Evolutionary conservation across 2,888 invertebrate species (phyloP), one percentile per base, ranked within the genome.

Genomic region (Drosophila suboccidentalis): DNA sequence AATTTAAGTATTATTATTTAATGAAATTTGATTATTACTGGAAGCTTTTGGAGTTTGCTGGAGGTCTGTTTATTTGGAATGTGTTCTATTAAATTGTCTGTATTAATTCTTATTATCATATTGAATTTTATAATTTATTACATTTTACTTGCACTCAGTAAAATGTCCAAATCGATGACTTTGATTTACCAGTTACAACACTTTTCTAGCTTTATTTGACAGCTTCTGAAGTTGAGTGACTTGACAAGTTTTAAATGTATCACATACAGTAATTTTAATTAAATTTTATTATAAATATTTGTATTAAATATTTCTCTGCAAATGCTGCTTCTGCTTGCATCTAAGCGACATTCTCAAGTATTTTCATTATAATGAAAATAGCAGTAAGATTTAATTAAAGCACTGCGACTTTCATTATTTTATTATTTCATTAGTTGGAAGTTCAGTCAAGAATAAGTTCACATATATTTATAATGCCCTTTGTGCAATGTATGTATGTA

Each of bases 401-500:
- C 4, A 11, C 26, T 46, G 11, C 13, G 26, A 17, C 15, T 46
- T 13, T n/a, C n/a, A n/a, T n/a, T n/a, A n/a, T n/a, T n/a, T n/a
- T n/a, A n/a, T n/a, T 36, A 22, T 57, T 57, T 46, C 46, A 46
- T 38, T 46, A 36, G 36, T 57, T 38, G 46, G 13, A 15, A 26
- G 36, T 46, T 46, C 57, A 38, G 26, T 46, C 57, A 57, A 46
- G 36, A 17, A n/a, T 2, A 34, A 9, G 29, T 29, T 10, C 29
- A 53, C 15, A 53, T 26, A 17, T 1, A 29, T 15, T 29, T 22
- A 51, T 15, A 39, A 9, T 17, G 8, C 10, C 17, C 4, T 8
- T 39, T 39, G n/a, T n/a, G 38, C 15, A 39, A 39, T 13, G 3
- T 10, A 9, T 3, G 5, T 6, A 39, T 13, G 3, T 10, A 9